These are phyloP conservation scores for Disparrhopalites patrizii DNA, from an alignment of 2,888 invertebrate genomes.

Conservation along the genomic window DNA sequence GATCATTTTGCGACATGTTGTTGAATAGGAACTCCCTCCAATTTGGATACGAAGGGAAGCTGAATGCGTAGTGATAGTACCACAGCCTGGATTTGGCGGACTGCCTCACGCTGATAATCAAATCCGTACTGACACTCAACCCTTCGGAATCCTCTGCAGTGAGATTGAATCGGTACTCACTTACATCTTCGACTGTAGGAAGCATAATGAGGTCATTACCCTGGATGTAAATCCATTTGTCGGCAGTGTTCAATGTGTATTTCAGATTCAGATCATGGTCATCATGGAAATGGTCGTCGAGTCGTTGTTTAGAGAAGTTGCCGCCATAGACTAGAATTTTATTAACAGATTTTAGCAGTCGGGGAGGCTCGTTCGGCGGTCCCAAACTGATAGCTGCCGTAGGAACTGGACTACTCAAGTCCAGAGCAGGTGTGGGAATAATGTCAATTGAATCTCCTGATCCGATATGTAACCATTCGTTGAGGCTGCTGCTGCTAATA, in stretches of 20 bases:
- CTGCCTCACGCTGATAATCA: conserved; percentile 32
- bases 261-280: conserved; percentile 12
- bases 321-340: conserved; percentile 25
- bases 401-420: neutral
- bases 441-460: conserved; percentile 16
- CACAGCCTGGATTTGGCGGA: conserved; percentile 30
- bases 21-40: conserved; percentile 15
- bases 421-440: conserved; percentile 1
- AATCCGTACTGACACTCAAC: conserved; percentile 9
- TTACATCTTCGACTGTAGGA: conserved; percentile 32
- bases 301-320: conserved; percentile 8
- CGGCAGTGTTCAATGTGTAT: neutral
- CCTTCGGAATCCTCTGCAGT: conserved; percentile 27
- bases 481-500: neutral
- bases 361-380: conserved; percentile 1
- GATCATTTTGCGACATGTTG: conserved; percentile 9
- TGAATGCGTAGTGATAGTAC: conserved; percentile 36
- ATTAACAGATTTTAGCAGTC: conserved; percentile 14
- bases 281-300: conserved; percentile 18
- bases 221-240: conserved; percentile 17
- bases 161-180: conserved; percentile 32
- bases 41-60: conserved; percentile 25
- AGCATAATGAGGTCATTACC: conserved; percentile 15
- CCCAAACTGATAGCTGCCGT: neutral
- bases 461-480: conserved; percentile 16